Evolutionary conservation across 2,113 vertebrate species (phyloP).

Genomic region (Aegithalos caudatus): DNA sequence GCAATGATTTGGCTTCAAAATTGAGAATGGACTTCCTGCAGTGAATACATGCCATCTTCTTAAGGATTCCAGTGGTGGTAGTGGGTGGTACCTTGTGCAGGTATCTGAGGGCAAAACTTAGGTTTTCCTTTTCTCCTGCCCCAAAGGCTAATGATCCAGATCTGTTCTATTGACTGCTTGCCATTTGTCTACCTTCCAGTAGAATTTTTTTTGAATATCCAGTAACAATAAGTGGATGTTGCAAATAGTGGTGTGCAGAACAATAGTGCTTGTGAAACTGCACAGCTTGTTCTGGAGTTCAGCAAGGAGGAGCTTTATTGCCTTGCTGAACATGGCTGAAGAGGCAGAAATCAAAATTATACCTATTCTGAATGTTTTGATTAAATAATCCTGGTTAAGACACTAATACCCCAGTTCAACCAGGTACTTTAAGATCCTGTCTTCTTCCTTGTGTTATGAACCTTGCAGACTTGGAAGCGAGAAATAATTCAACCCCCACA

Average conservation of each 20-base stretch:
- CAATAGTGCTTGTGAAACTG: background rate
- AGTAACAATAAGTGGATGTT: constrained; percentile 10
- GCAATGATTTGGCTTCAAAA: background rate
- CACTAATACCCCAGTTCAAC: background rate
- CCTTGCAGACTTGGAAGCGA: background rate
- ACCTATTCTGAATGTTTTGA: background rate
- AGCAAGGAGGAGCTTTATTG: background rate
- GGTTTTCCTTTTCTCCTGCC: background rate
- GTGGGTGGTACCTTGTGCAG: background rate
- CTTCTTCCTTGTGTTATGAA: background rate
- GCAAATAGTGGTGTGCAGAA: background rate
- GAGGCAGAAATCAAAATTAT: background rate
- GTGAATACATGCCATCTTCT: background rate
- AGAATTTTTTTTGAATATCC: background rate
- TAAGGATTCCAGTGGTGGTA: background rate
- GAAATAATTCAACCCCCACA: background rate
- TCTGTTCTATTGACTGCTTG: background rate
- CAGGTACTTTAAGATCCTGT: background rate
- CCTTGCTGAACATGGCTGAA: background rate
- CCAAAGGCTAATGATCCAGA: background rate
- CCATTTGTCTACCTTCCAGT: background rate
- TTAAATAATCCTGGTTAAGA: background rate
- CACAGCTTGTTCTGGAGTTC: background rate
- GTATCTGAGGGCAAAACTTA: background rate
- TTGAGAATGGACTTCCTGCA: background rate